These are phyloP conservation scores for Columbina picui DNA, from an alignment of 2,113 vertebrate species.

Conservation along the genomic window DNA sequence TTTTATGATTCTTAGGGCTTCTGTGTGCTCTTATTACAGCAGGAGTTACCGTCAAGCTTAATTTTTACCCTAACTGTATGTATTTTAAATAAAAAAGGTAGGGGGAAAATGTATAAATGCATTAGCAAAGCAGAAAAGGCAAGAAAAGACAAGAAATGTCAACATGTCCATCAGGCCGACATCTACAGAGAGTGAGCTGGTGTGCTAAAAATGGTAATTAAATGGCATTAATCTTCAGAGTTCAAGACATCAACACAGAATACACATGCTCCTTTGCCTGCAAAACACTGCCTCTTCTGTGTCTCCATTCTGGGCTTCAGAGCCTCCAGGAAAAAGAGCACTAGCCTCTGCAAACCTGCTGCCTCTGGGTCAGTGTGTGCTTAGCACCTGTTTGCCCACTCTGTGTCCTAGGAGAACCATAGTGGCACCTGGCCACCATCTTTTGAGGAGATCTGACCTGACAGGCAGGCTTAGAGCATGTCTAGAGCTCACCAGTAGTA, in stretches of 20 bases:
- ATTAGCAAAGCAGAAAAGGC: not conserved
- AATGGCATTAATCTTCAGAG: not conserved
- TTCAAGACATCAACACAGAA: not conserved
- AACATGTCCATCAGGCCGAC: not conserved
- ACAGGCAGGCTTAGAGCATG: not conserved
- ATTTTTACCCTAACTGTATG: not conserved
- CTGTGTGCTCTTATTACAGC: not conserved
- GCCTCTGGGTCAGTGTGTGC: not conserved
- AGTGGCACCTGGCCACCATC: not conserved
- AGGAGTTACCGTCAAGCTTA: not conserved
- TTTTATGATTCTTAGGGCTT: constrained; percentile 57
- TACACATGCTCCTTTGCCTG: not conserved
- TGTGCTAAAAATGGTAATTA: not conserved
- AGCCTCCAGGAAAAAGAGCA: not conserved
- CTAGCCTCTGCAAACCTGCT: not conserved
- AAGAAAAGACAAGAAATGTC: not conserved
- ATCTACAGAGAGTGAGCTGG: not conserved
- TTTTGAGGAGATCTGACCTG: accelerated
- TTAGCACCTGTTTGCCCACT: not conserved
- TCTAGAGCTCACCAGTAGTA: not conserved
- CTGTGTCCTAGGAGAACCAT: not conserved
- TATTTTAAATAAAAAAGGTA: not conserved
- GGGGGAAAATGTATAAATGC: not conserved
- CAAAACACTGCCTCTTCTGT: accelerated
- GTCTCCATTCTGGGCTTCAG: not conserved